Evolutionary conservation across 1,140 invertebrate genomes (phyloP).

Genomic region (Nylanderia fulva): DNA sequence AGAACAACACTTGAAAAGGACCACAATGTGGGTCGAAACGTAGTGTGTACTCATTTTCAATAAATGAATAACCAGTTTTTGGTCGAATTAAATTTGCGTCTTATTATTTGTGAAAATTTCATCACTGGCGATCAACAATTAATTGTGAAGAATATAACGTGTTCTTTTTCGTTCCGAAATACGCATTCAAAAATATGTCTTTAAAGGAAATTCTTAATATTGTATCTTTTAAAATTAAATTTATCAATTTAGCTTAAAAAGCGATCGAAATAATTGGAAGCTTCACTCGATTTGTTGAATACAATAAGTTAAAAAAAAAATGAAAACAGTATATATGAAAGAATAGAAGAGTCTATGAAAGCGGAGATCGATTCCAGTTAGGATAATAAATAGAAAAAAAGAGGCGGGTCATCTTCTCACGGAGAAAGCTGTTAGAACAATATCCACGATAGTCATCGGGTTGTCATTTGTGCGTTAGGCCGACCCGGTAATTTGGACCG

Average conservation of each 20-base stretch:
- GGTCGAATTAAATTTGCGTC: too few relatives aligned
- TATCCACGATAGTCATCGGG: conserved; percentile 72
- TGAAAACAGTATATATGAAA: background rate
- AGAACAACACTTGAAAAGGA: too few relatives aligned
- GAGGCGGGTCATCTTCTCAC: conserved; percentile 73
- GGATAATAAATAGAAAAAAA: background rate
- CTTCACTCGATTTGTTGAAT: background rate
- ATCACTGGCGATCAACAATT: too few relatives aligned
- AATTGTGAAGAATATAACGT: too few relatives aligned
- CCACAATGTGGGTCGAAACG: too few relatives aligned
- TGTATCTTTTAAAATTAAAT: background rate
- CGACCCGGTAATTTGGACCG: conserved; percentile 80
- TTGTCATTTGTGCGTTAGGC: conserved; percentile 82
- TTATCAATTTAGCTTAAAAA: background rate
- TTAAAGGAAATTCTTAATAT: background rate
- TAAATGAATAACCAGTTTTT: too few relatives aligned
- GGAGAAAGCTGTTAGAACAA: conserved; percentile 80
- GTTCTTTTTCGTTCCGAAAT: background rate
- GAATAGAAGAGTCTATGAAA: background rate
- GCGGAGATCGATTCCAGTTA: background rate
- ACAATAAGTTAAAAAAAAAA: background rate
- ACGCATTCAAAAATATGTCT: background rate
- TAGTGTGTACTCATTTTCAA: too few relatives aligned
- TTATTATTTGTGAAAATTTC: too few relatives aligned
- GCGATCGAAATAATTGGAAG: background rate